Conservation (phyloP, 1,140 invertebrate genomes). For the Anthonomus grandis region DNA sequence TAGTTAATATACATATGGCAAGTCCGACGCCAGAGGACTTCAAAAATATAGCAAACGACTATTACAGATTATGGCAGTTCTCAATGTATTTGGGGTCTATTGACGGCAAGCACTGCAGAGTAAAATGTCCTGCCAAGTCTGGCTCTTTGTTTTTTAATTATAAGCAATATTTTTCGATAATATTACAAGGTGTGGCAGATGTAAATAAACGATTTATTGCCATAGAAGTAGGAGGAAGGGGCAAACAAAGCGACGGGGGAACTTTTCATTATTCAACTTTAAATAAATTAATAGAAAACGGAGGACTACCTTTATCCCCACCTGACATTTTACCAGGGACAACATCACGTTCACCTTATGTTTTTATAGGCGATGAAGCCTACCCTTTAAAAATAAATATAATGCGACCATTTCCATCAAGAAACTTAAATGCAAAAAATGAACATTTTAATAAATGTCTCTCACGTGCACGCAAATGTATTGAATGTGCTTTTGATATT, state of each 20-base stretch:
- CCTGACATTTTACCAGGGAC: not conserved
- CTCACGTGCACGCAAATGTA: not conserved
- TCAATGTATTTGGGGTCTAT: slow-evolving; percentile 5
- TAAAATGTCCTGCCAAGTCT: not conserved
- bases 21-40: not conserved
- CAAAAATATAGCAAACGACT: not conserved
- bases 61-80: slow-evolving; percentile 7
- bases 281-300: not conserved
- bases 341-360: slow-evolving; percentile 1
- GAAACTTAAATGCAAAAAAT: not conserved
- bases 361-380: slow-evolving; percentile 7
- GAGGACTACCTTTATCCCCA: not conserved
- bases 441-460: not conserved
- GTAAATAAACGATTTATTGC: slow-evolving; percentile 2
- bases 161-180: not conserved
- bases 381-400: slow-evolving; percentile 5
- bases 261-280: slow-evolving; percentile 1
- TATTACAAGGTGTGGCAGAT: slow-evolving; percentile 2
- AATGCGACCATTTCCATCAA: slow-evolving; percentile 2
- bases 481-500: too few relatives aligned
- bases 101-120: slow-evolving; percentile 11
- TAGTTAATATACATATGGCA: slow-evolving; percentile 1
- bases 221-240: slow-evolving; percentile 8
- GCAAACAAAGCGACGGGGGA: not conserved
- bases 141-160: slow-evolving; percentile 7